Conservation (phyloP, 2,888 invertebrate genomes). For the Antitype chi region DNA sequence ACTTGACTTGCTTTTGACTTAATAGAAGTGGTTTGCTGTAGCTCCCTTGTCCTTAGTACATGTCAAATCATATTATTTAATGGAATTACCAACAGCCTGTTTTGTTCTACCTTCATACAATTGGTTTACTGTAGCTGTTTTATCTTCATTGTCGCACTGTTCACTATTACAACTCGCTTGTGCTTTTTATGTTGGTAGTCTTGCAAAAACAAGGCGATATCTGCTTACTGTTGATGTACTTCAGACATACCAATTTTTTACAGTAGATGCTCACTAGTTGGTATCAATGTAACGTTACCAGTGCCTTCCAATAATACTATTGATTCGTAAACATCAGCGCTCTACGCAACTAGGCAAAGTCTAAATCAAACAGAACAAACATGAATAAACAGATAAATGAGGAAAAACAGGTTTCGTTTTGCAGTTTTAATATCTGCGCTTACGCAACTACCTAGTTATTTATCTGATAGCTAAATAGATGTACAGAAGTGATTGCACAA, state of each 20-base stretch:
- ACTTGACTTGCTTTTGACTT: too few species aligned
- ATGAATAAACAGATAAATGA: constrained; percentile 42
- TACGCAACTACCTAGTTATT: constrained; percentile 17
- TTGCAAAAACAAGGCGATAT: background rate
- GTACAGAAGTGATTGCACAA: constrained; percentile 1
- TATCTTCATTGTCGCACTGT: too few species aligned
- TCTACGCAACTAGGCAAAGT: background rate
- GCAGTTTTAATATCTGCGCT: constrained; percentile 40
- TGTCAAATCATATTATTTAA: too few species aligned
- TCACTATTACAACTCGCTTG: too few species aligned
- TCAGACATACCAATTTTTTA: background rate
- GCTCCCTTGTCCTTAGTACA: too few species aligned
- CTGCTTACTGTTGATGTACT: background rate
- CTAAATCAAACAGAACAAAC: constrained; percentile 21
- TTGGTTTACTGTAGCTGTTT: too few species aligned
- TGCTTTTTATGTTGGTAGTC: too few species aligned
- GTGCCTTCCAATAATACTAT: background rate
- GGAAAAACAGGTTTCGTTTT: constrained; percentile 42
- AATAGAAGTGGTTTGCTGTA: too few species aligned
- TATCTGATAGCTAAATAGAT: background rate
- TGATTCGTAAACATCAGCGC: background rate
- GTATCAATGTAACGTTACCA: background rate
- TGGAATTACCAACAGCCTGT: too few species aligned
- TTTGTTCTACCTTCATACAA: too few species aligned
- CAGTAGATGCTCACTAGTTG: too few species aligned